phyloP scores from a whole-genome alignment of 1,140 invertebrate species.

The Drosophila nikananu region DNA sequence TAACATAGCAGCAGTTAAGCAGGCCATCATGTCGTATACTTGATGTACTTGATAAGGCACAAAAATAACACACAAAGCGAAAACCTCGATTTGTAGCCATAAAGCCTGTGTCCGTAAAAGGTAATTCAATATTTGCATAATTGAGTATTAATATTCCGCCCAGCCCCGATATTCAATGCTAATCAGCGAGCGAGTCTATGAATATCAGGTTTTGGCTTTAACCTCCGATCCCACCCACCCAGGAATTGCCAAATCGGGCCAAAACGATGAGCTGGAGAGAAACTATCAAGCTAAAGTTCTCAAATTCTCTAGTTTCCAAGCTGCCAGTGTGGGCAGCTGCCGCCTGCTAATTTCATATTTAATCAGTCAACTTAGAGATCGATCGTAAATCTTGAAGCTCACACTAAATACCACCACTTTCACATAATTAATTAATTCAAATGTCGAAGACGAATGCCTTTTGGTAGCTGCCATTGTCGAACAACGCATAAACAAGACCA shows the following conservation, averaged over 20 bases:
- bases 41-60: slow-evolving; percentile 29
- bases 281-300: neutral
- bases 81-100: neutral
- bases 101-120: slow-evolving; percentile 14
- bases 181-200: slow-evolving; percentile 9
- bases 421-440: slow-evolving; percentile 62
- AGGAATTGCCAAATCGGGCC: neutral
- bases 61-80: neutral
- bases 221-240: slow-evolving; percentile 34
- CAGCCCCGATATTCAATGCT: slow-evolving; percentile 40
- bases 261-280: slow-evolving; percentile 20
- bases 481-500: slow-evolving; percentile 59
- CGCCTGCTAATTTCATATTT: slow-evolving; percentile 17
- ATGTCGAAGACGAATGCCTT: slow-evolving; percentile 38
- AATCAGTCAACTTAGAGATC: slow-evolving; percentile 19
- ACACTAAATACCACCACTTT: slow-evolving; percentile 55
- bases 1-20: slow-evolving; percentile 7
- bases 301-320: neutral
- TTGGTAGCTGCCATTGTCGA: slow-evolving; percentile 52
- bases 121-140: slow-evolving; percentile 43
- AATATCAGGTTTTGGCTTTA: slow-evolving; percentile 37
- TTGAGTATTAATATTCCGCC: slow-evolving; percentile 14
- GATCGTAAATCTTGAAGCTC: slow-evolving; percentile 21
- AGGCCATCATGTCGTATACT: slow-evolving; percentile 31
- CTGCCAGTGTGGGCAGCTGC: neutral